Evolutionary conservation across 2,113 vertebrate genomes (phyloP).

Genomic region (Stercorarius parasiticus): DNA sequence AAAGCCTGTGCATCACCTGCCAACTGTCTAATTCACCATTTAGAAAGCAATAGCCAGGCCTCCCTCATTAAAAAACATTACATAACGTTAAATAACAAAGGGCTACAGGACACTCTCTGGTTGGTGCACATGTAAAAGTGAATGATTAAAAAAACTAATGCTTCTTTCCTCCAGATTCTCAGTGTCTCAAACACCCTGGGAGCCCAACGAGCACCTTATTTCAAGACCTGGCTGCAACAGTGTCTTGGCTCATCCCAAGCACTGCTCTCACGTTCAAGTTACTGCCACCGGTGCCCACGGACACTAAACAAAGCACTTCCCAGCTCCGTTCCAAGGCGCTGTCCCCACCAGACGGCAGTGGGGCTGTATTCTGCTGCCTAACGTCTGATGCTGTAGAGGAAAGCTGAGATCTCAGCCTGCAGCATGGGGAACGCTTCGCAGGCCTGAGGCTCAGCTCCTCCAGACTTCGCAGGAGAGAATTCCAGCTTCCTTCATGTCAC

Average conservation of each 20-base stretch:
- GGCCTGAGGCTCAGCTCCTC: neutral
- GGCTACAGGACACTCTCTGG: neutral
- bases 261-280: neutral
- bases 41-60: constrained; percentile 12
- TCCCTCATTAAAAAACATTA: constrained; percentile 43
- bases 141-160: neutral
- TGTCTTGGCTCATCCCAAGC: neutral
- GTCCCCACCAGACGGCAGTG: neutral
- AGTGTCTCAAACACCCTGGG: neutral
- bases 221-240: neutral
- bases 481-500: neutral
- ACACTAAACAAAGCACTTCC: neutral
- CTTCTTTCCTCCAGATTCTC: neutral
- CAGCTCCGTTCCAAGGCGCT: neutral
- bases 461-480: rapidly evolving
- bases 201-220: neutral
- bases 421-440: neutral
- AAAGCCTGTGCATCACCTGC: neutral
- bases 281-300: neutral
- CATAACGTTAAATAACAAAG: neutral
- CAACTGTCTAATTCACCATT: neutral
- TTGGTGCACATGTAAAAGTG: neutral
- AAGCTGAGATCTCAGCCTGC: neutral
- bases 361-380: neutral
- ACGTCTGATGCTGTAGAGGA: rapidly evolving